Conservation (phyloP, 1,140 invertebrate species). For the Chironomus tepperi region DNA sequence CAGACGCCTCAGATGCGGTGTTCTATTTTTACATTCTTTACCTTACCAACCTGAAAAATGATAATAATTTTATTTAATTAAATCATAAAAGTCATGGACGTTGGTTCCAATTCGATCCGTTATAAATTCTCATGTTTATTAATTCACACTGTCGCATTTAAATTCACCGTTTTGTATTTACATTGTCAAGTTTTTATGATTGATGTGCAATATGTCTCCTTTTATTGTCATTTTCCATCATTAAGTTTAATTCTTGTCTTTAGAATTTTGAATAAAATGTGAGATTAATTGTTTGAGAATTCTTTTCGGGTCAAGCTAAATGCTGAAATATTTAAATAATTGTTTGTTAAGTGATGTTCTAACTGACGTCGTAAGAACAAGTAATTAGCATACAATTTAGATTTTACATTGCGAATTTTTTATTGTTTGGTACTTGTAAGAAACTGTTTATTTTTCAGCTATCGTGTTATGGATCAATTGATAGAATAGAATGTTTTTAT, state of each 20-base stretch:
- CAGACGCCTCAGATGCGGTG: neutral
- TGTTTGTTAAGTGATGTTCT: neutral
- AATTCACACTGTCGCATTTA: neutral
- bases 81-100: conserved; percentile 1
- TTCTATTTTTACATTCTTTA: neutral
- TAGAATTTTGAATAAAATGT: too few relatives aligned
- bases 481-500: too few relatives aligned
- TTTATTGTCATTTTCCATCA: neutral
- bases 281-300: too few relatives aligned
- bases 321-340: too few relatives aligned
- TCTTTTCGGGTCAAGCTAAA: too few relatives aligned
- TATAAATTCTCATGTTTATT: neutral
- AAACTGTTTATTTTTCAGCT: too few relatives aligned
- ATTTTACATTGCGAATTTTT: neutral
- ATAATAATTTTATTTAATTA: neutral
- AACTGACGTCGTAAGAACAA: neutral
- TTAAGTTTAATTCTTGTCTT: neutral
- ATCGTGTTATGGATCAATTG: too few relatives aligned
- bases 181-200: neutral
- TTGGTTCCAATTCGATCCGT: neutral
- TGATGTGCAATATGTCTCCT: neutral
- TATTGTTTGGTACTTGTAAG: too few relatives aligned
- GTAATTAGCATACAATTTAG: conserved; percentile 5
- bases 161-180: neutral
- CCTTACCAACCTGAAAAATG: neutral